Evolutionary conservation across 2,113 vertebrate species (phyloP), one percentile per base, ranked within the genome.

Genomic region (Rhea americana): DNA sequence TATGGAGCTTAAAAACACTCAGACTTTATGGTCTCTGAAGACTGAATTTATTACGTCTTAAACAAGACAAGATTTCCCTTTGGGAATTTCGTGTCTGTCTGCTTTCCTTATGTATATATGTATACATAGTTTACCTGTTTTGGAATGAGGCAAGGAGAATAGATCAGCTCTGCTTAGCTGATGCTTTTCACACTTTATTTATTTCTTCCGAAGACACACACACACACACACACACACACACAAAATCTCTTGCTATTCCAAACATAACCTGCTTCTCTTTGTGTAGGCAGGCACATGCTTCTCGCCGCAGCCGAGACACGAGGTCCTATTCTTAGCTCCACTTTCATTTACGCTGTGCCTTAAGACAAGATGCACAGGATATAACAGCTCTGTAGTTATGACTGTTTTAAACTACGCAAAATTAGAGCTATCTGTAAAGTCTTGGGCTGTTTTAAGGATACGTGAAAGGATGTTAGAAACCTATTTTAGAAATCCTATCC

Each of bases 11-110:
- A 80, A 87, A 85, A 91, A 71, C 83, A 73, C 78, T 81, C 62
- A 89, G 80, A 79, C 62, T 93, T 93, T 16, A 2, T 86, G 24
- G 70, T 93, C 94, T 94, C 96, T 74, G 87, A 97, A 96, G 93
- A 91, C 65, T 83, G 93, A 96, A 96, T 96, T 97, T 91, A 94
- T 96, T 97, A 91, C 61, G 67, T 87, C 87, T 94, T 93, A 95
- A 97, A 92, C 81, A 91, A 95, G 84, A 82, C 65, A 95, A 89
- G 87, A 93, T 82, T 93, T 65, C 96, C 95, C 84, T 61, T 66
- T 84, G 73, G 89, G 94, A 95, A 84, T 97, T 95, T 97, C 85
- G 93, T 82, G 43, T 91, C 94, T 95, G 56, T 75, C 87, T 91
- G 21, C 89, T 96, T 96, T 96, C 88, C 91, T 94, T 93, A 53